phyloP scores from a whole-genome alignment of 2,797 vertebrate genomes.

The Chromis chromis region DNA sequence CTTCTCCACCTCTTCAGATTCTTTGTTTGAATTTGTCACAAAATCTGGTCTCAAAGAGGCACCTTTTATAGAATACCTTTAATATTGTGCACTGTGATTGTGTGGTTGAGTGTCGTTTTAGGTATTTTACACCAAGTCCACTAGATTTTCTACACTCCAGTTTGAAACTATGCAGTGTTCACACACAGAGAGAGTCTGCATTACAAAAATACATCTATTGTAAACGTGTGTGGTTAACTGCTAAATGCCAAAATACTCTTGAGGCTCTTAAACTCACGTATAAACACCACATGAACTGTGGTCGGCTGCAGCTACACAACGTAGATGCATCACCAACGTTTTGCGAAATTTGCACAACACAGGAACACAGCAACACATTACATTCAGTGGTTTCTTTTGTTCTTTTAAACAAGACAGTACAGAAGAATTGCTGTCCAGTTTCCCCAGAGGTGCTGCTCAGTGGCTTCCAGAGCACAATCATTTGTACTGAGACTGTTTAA shows the following conservation, averaged over 20 bases:
- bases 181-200: neutral
- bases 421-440: neutral
- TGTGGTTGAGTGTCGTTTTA: neutral
- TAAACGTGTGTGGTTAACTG: neutral
- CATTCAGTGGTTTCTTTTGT: slow-evolving; percentile 5
- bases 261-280: neutral
- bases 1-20: neutral
- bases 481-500: neutral
- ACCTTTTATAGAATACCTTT: neutral
- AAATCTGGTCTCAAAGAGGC: neutral
- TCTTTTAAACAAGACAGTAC: slow-evolving; percentile 1
- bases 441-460: neutral
- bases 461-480: neutral
- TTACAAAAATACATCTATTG: neutral
- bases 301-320: neutral
- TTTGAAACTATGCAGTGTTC: neutral
- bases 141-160: neutral
- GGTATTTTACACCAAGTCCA: neutral
- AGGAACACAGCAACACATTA: neutral
- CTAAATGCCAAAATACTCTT: neutral
- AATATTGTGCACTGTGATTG: neutral
- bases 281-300: neutral
- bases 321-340: neutral
- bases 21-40: neutral
- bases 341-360: neutral